A percentile compares a stretch with the other conserved stretches of the same genome.
Evolutionary conservation across 2,113 vertebrate species (phyloP).

Genomic region (Pavo muticus): DNA sequence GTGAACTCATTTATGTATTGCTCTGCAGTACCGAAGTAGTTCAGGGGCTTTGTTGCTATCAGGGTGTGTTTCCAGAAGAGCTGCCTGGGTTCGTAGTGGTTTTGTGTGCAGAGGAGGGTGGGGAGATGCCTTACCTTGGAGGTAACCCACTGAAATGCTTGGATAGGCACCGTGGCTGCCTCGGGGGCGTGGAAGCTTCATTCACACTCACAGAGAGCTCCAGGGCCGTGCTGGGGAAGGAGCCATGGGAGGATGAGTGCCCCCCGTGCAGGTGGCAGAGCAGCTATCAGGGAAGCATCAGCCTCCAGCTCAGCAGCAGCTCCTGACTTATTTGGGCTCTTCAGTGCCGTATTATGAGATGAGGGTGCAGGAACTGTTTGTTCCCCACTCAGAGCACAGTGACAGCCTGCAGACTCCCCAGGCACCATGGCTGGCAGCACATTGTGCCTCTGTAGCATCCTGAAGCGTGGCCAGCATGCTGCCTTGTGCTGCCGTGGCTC

Average conservation of each 20-base stretch:
- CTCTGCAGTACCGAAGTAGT: background rate
- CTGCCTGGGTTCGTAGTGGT: background rate
- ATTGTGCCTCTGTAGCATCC: background rate
- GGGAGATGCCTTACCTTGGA: background rate
- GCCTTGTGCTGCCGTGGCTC: rapidly evolving
- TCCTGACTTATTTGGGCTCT: background rate
- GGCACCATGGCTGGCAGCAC: background rate
- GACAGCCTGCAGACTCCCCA: too few species aligned
- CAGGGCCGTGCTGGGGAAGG: background rate
- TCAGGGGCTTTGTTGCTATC: background rate
- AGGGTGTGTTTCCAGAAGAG: rapidly evolving
- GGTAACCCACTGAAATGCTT: background rate
- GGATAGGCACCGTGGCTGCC: rapidly evolving
- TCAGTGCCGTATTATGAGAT: rapidly evolving
- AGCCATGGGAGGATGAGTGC: background rate
- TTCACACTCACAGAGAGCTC: background rate
- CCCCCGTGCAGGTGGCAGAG: background rate
- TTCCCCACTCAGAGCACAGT: background rate
- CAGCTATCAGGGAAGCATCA: rapidly evolving
- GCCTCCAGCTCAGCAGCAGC: background rate
- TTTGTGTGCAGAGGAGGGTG: background rate
- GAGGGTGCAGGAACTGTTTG: background rate
- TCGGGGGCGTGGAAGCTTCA: background rate
- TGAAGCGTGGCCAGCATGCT: rapidly evolving
- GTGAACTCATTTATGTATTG: rapidly evolving